Evolutionary conservation across 1,140 invertebrate species (phyloP).

Genomic region (Brachionus angularis): DNA sequence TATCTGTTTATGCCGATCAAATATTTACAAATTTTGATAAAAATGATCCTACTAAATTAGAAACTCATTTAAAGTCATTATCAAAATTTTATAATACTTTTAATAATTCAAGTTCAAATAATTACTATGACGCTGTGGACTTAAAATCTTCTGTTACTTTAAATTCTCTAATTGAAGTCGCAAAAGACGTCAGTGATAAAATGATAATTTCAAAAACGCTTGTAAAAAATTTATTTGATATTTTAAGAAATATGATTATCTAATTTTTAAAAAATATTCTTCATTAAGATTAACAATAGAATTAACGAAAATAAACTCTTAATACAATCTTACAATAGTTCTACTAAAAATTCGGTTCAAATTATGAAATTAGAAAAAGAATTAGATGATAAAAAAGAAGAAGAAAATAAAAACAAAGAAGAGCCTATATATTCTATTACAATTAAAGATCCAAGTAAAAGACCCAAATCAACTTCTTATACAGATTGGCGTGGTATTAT

Average conservation of each 20-base stretch:
- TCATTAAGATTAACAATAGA: background rate
- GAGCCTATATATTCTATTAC: slow-evolving; percentile 9
- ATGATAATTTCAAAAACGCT: slow-evolving; percentile 35
- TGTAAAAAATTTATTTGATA: background rate
- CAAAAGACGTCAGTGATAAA: slow-evolving; percentile 30
- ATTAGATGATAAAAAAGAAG: background rate
- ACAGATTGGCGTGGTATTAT: slow-evolving; percentile 40
- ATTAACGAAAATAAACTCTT: slow-evolving; percentile 32
- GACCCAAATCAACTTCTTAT: slow-evolving; percentile 34
- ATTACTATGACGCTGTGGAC: background rate
- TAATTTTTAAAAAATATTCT: background rate
- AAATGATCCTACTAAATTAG: background rate
- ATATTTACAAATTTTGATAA: slow-evolving; percentile 15
- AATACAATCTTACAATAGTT: slow-evolving; percentile 2
- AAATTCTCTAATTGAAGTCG: slow-evolving; percentile 16
- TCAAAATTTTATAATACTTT: slow-evolving; percentile 36
- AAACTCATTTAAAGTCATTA: slow-evolving; percentile 22
- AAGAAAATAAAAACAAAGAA: background rate
- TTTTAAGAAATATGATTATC: background rate
- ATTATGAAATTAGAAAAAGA: background rate
- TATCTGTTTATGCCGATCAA: slow-evolving; percentile 26
- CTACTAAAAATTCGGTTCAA: background rate
- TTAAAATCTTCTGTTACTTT: background rate
- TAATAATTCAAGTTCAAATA: background rate
- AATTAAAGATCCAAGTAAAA: background rate